phyloP scores from a whole-genome alignment of 2,888 invertebrate genomes.

The Aricia artaxerxes region DNA sequence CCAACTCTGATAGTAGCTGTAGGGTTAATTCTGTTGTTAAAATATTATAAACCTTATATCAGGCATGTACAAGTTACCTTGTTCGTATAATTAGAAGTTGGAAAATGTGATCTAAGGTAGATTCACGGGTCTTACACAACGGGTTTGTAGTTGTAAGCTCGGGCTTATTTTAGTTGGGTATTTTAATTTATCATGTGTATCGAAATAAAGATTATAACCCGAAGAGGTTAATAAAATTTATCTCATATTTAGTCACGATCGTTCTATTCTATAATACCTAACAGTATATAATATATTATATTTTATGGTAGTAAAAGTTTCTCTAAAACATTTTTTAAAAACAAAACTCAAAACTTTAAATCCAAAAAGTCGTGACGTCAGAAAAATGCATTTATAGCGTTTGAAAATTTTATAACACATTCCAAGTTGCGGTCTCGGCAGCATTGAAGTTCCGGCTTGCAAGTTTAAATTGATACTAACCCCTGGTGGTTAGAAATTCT shows the following conservation, averaged over 20 bases:
- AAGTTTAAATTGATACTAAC: constrained; percentile 45
- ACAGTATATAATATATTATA: no score
- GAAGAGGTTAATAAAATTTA: background rate
- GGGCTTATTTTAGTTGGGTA: constrained; percentile 2
- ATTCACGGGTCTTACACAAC: background rate
- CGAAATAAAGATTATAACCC: background rate
- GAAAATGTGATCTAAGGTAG: constrained; percentile 18
- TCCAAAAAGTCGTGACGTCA: constrained; percentile 7
- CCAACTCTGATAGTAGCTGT: constrained; percentile 73
- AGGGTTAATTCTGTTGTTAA: constrained; percentile 74
- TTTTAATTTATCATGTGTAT: background rate
- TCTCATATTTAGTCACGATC: no score
- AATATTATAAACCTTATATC: constrained; percentile 57
- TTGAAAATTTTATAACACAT: constrained; percentile 44
- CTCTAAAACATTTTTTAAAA: no score
- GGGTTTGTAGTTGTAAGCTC: background rate
- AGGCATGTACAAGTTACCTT: constrained; percentile 2
- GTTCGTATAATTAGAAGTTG: constrained; percentile 11
- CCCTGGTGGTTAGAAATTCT: constrained; percentile 40
- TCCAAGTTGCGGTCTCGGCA: constrained; percentile 41
- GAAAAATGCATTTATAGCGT: constrained; percentile 41
- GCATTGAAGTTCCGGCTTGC: constrained; percentile 41
- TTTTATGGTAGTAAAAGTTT: no score
- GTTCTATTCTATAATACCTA: no score
- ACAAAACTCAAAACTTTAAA: background rate